Conservation (phyloP, 2,888 invertebrate genomes). For the Thereva nobilitata region DNA sequence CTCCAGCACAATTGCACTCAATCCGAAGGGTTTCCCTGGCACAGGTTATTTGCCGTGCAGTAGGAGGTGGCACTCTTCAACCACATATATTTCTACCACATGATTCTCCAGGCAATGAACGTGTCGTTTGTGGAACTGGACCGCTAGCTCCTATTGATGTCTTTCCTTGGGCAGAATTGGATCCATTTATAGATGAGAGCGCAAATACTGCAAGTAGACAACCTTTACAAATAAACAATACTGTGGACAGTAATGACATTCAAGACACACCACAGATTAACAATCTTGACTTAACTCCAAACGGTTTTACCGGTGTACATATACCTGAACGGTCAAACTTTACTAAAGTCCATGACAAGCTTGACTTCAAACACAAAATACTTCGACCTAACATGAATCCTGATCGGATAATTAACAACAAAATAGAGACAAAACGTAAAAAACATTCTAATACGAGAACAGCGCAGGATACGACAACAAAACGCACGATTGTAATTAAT, state of each 20-base stretch:
- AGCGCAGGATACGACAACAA: constrained; percentile 39
- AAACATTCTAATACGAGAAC: constrained; percentile 26
- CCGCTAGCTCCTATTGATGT: constrained; percentile 52
- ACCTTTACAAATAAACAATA: constrained; percentile 50
- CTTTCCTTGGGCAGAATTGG: constrained; percentile 55
- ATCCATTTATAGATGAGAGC: constrained; percentile 49
- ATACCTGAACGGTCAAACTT: constrained; percentile 45
- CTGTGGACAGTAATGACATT: constrained; percentile 43
- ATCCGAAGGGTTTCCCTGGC: constrained; percentile 72
- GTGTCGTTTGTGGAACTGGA: constrained; percentile 52
- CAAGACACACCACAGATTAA: constrained; percentile 40
- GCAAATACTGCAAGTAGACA: constrained; percentile 40
- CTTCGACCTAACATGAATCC: constrained; percentile 51
- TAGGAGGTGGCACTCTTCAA: constrained; percentile 57
- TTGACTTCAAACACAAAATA: constrained; percentile 60
- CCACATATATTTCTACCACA: constrained; percentile 57
- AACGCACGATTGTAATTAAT: constrained; percentile 52
- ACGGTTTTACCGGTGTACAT: constrained; percentile 48
- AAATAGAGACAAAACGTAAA: constrained; percentile 48
- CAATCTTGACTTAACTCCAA: constrained; percentile 48
- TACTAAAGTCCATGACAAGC: constrained; percentile 64
- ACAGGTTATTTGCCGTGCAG: constrained; percentile 63
- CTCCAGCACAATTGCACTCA: constrained; percentile 74
- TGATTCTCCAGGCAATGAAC: constrained; percentile 52
- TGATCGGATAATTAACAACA: constrained; percentile 49